Percentiles rank a stretch among this genome's conserved stretches.
These are phyloP conservation scores for Acanthochromis polyacanthus DNA, from an alignment of 2,113 vertebrate species.

Conservation along the genomic window DNA sequence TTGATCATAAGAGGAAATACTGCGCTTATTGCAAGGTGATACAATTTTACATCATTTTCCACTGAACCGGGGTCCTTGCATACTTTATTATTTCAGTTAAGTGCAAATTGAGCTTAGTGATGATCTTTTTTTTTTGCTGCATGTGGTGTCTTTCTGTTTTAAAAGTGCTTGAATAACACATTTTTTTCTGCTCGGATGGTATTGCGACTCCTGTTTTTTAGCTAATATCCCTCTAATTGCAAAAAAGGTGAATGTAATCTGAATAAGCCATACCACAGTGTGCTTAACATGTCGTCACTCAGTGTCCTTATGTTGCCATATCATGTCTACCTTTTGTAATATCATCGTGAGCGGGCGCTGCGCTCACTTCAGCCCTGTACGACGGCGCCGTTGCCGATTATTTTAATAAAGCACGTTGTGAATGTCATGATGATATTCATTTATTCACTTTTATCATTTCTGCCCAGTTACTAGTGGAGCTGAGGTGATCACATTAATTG, in stretches of 20 bases:
- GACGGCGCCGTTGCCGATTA: constrained; percentile 19
- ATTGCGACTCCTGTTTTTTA: neutral
- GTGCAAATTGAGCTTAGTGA: neutral
- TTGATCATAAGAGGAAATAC: too few species aligned
- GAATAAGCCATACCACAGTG: constrained; percentile 79
- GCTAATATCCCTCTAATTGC: constrained; percentile 51
- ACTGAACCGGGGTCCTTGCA: too few species aligned
- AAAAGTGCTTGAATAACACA: constrained; percentile 16
- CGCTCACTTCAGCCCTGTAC: constrained; percentile 11
- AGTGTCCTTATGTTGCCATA: constrained; percentile 74
- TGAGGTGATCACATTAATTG: neutral
- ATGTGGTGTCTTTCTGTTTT: constrained; percentile 17
- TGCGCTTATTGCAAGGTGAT: too few species aligned
- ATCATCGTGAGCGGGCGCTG: constrained; percentile 5
- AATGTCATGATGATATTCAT: constrained; percentile 57
- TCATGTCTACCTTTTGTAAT: constrained; percentile 56
- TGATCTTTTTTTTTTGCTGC: constrained; percentile 19
- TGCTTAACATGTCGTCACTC: constrained; percentile 71
- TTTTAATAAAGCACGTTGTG: constrained; percentile 65
- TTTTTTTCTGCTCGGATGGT: constrained; percentile 19
- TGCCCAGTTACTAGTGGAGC: constrained; percentile 2
- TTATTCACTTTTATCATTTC: constrained; percentile 62
- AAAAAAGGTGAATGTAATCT: constrained; percentile 81
- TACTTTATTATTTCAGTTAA: constrained; percentile 31
- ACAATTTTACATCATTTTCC: too few species aligned